Conservation (phyloP, 2,113 vertebrate species). For the Oenanthe oenanthe region DNA sequence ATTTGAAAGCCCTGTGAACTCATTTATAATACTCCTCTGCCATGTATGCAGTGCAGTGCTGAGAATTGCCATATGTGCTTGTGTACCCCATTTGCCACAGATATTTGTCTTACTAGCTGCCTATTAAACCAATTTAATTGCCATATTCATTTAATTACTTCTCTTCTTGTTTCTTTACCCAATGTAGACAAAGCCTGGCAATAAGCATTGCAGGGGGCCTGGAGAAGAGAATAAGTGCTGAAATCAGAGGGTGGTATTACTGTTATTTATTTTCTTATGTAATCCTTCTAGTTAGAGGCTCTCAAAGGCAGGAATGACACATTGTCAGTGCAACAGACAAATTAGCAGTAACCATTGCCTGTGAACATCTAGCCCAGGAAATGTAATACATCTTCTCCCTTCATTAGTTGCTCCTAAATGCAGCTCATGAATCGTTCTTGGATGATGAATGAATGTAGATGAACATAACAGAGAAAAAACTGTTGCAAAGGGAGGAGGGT, state of each 20-base stretch:
- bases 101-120: slow-evolving; percentile 16
- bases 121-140: slow-evolving; percentile 7
- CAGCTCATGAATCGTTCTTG: background rate
- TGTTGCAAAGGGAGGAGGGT: background rate
- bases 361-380: background rate
- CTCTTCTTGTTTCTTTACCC: slow-evolving; percentile 12
- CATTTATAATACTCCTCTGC: slow-evolving; percentile 25
- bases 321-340: background rate
- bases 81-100: background rate
- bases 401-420: background rate
- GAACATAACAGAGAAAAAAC: background rate
- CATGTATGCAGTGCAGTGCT: background rate
- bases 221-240: slow-evolving; percentile 56
- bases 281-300: slow-evolving; percentile 11
- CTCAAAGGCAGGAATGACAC: background rate
- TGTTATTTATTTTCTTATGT: slow-evolving; percentile 54
- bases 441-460: background rate
- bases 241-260: slow-evolving; percentile 53
- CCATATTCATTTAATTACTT: slow-evolving; percentile 38
- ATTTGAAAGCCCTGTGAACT: background rate
- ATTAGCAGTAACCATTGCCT: slow-evolving; percentile 24
- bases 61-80: slow-evolving; percentile 20
- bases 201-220: slow-evolving; percentile 16
- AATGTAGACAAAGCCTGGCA: slow-evolving; percentile 30
- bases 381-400: slow-evolving; percentile 13